Evolutionary conservation across 2,113 vertebrate species (phyloP).

Genomic region (Sceloporus undulatus): DNA sequence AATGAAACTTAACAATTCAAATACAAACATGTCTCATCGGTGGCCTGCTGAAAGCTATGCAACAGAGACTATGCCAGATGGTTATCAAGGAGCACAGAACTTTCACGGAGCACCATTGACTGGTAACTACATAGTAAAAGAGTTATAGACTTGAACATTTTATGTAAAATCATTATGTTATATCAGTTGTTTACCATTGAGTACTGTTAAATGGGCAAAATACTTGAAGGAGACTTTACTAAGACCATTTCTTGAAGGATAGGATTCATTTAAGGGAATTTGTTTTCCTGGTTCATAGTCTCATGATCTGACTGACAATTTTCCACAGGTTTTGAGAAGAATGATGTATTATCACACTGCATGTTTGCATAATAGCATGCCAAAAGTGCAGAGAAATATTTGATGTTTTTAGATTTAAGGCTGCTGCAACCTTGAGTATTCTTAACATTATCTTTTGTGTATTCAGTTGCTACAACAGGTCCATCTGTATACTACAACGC

Average conservation of each 20-base stretch:
- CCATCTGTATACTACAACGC: slow-evolving; percentile 92
- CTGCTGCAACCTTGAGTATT: not conserved
- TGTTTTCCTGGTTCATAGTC: not conserved
- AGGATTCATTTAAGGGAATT: not conserved
- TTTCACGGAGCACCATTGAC: slow-evolving; percentile 92
- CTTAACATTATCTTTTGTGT: slow-evolving; percentile 5
- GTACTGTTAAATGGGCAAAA: not conserved
- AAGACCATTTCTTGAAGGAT: not conserved
- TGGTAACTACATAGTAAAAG: slow-evolving; percentile 74
- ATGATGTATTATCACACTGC: not conserved
- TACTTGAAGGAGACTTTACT: not conserved
- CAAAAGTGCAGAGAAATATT: not conserved
- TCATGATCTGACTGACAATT: not conserved
- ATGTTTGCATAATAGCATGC: not conserved
- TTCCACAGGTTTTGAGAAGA: not conserved
- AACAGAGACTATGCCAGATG: slow-evolving; percentile 85
- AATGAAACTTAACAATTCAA: slow-evolving; percentile 87
- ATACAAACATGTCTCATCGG: slow-evolving; percentile 79
- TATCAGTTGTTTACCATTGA: not conserved
- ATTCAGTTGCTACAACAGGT: slow-evolving; percentile 90
- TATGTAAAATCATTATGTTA: not conserved
- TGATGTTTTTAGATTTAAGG: not conserved
- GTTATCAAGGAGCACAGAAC: slow-evolving; percentile 87
- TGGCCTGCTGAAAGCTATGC: slow-evolving; percentile 88
- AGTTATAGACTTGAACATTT: not conserved